Base-by-base conservation (phyloP, 2,888 invertebrate genomes). In the Oxyscelio sp. region DNA sequence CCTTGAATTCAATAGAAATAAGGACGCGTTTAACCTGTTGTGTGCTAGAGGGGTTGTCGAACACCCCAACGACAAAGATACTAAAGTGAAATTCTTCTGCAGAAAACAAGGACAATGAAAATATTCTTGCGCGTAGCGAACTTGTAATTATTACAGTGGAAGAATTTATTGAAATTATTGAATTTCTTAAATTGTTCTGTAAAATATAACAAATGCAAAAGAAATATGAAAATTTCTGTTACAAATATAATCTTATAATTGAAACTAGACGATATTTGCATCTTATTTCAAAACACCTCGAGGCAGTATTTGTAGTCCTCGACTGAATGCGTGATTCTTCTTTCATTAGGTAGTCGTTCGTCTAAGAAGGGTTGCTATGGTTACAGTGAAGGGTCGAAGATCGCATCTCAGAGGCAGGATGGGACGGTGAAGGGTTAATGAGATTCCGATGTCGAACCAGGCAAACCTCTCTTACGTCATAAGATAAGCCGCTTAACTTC, bases 401-500 rank as follows among this genome's bases (percentile, higher is more conserved):
- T 81, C 85, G 78, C 65, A 74, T 80, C 79, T 43, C 63, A 43
- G 48, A 21, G 31, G 63, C 63, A 74, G 27, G 61, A 80, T 63
- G 43, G 54, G 54, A 78, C 77, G 61, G 70, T 83, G 83, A 85
- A 85, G 87, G 87, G 87, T 87, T 87, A 85, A 85, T 87, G 83
- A 87, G 86, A 87, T 87, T 87, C 86, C 85, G 59, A 81, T 81
- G 85, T 85, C 83, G 75, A 78, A 66, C 50, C 68, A 66, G 65
- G 74, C 77, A 40, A 84, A 50, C 45, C 66, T 75, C 50, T 78
- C 43, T 66, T 80, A 56, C 68, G 68, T 70, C 78, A 74, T 59
- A 66, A 79, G 43, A 75, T 79, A 75, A 85, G 71, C 79, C 40
- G 45, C 70, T 68, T 79, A 75, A 43, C 48, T 82, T 82, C 58